A percentile compares a stretch with the other conserved stretches of the same genome.
phyloP scores from a whole-genome alignment of 2,113 vertebrate genomes.

The Actenoides lindsayi region DNA sequence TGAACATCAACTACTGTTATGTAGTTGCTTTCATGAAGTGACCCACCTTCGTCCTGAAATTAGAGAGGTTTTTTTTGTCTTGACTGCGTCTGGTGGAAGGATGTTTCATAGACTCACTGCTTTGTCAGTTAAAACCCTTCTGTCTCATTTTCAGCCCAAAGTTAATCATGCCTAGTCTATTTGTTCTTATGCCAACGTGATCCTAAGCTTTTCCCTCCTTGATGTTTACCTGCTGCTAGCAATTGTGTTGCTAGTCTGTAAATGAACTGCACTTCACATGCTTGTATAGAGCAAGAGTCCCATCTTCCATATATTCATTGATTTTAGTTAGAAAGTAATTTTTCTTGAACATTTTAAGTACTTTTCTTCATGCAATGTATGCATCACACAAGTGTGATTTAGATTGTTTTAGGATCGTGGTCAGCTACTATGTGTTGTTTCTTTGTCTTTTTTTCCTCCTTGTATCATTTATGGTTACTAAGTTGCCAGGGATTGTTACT shows the following conservation, averaged over 20 bases:
- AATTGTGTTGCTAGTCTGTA: not conserved
- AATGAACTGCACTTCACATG: not conserved
- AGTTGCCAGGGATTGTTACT: not conserved
- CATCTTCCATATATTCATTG: not conserved
- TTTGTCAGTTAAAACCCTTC: conserved; percentile 57
- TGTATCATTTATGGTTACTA: not conserved
- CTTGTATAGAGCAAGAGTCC: not conserved
- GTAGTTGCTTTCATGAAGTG: conserved; percentile 43
- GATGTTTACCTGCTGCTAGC: conserved; percentile 39
- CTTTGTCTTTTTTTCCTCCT: not conserved
- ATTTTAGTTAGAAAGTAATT: not conserved
- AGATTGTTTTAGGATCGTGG: not conserved
- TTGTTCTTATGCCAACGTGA: conserved; percentile 57
- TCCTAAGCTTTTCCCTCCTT: conserved; percentile 22
- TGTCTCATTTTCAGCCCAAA: conserved; percentile 56
- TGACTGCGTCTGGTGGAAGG: conserved; percentile 31
- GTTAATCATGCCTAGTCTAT: conserved; percentile 56
- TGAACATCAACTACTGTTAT: not conserved
- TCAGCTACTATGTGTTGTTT: not conserved
- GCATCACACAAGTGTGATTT: not conserved
- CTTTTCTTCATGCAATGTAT: not conserved
- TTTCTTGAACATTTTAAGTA: not conserved
- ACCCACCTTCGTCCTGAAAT: conserved; percentile 56
- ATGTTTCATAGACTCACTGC: conserved; percentile 61
- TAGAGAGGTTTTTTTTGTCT: not conserved